phyloP scores from a whole-genome alignment of 2,113 vertebrate species.

The Rhineura floridana region DNA sequence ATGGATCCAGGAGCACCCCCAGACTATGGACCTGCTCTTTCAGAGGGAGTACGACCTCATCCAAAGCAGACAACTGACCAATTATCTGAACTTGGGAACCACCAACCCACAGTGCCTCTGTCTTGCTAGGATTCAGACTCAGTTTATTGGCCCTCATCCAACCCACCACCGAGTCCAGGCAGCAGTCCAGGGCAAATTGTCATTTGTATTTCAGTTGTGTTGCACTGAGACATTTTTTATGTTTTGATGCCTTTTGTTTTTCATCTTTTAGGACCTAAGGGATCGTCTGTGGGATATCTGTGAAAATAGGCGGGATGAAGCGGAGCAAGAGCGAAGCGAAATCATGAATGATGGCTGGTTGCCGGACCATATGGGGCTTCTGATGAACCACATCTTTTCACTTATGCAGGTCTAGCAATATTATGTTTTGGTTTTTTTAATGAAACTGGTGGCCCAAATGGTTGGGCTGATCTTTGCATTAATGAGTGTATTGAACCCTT shows the following conservation, averaged over 20 bases:
- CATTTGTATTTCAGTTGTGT: not conserved
- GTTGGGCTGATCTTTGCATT: not conserved
- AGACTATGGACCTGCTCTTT: too few species aligned
- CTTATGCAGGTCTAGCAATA: constrained; percentile 86
- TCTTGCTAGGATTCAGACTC: too few species aligned
- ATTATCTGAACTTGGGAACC: too few species aligned
- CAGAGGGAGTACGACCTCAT: too few species aligned
- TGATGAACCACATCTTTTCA: constrained; percentile 85
- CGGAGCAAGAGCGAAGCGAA: constrained; percentile 76
- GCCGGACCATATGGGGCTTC: constrained; percentile 72
- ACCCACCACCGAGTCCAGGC: too few species aligned
- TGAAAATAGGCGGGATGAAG: constrained; percentile 83
- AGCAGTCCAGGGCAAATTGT: too few species aligned
- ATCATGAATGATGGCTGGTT: constrained; percentile 83
- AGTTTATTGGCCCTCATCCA: too few species aligned
- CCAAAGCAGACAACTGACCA: too few species aligned
- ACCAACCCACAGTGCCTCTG: too few species aligned
- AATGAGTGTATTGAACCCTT: not conserved
- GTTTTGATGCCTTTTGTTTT: not conserved
- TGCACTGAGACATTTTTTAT: not conserved
- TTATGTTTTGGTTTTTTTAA: not conserved
- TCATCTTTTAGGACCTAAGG: constrained; percentile 79
- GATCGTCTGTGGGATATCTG: constrained; percentile 89
- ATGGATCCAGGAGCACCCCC: too few species aligned
- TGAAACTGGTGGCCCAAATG: not conserved